phyloP scores from a whole-genome alignment of 2,113 vertebrate species.

The Neolamprologus brichardi region DNA sequence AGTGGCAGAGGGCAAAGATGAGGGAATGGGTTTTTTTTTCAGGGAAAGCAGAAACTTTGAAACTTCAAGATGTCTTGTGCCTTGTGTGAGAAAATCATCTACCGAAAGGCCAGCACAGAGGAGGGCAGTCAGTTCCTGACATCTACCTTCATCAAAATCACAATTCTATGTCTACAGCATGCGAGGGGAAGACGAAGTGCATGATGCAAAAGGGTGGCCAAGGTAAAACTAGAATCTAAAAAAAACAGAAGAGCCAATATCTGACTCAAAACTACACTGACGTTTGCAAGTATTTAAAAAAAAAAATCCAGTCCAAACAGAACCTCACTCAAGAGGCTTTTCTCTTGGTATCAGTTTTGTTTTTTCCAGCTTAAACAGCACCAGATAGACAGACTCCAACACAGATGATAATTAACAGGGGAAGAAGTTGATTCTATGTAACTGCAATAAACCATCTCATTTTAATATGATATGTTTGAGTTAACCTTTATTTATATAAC shows the following conservation, averaged over 20 bases:
- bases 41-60: slow-evolving; percentile 33
- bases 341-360: neutral
- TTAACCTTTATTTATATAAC: neutral
- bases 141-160: slow-evolving; percentile 16
- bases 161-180: neutral
- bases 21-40: neutral
- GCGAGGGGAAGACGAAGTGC: neutral
- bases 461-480: neutral
- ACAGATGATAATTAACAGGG: neutral
- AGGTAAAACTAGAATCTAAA: neutral
- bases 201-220: neutral
- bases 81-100: slow-evolving; percentile 25
- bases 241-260: neutral
- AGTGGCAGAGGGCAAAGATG: slow-evolving; percentile 21
- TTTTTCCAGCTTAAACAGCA: neutral
- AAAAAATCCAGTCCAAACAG: neutral
- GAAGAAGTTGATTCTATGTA: neutral
- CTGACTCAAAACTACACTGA: neutral
- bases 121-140: neutral
- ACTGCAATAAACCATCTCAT: neutral
- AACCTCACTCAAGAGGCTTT: neutral
- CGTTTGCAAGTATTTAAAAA: neutral
- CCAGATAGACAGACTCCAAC: neutral
- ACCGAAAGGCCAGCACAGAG: slow-evolving; percentile 6
- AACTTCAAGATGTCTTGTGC: slow-evolving; percentile 29